These are phyloP conservation scores for Laodelphax striatellus DNA, from an alignment of 1,140 invertebrate species.

Conservation along the genomic window DNA sequence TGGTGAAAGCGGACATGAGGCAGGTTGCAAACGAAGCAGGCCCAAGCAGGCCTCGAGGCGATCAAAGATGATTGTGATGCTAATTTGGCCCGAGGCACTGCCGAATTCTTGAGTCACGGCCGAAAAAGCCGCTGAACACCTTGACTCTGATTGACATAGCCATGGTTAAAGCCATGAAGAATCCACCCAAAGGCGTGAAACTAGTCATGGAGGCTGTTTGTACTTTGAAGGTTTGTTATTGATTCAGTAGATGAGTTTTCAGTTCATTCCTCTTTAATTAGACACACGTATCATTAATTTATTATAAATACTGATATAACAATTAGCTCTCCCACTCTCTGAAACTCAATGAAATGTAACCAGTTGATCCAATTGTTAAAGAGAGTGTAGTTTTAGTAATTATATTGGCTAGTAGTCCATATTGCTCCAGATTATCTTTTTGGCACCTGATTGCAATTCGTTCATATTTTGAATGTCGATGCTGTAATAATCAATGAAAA, in stretches of 20 bases:
- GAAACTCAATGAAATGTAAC: too few relatives aligned
- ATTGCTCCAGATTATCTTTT: too few relatives aligned
- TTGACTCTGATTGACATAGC: constrained; percentile 86
- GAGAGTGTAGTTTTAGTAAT: too few relatives aligned
- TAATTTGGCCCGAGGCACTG: constrained; percentile 80
- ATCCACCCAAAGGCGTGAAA: constrained; percentile 84
- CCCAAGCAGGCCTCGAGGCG: constrained; percentile 57
- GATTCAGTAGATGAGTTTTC: too few relatives aligned
- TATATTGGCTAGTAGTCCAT: too few relatives aligned
- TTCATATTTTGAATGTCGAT: too few relatives aligned
- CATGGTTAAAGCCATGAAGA: constrained; percentile 95
- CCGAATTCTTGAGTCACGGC: constrained; percentile 89
- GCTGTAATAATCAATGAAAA: too few relatives aligned
- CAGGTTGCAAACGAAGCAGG: constrained; percentile 56
- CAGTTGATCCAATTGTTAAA: too few relatives aligned
- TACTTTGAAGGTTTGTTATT: constrained; percentile 62
- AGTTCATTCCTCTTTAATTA: constrained; percentile 41
- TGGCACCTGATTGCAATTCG: too few relatives aligned
- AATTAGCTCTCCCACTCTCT: too few relatives aligned
- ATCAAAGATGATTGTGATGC: constrained; percentile 95
- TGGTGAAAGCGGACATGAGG: constrained; percentile 52
- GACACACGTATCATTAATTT: too few relatives aligned
- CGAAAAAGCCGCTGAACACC: constrained; percentile 82
- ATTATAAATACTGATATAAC: too few relatives aligned
- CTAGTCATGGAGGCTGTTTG: constrained; percentile 95